These are phyloP conservation scores for Acrossocheilus fasciatus DNA, from an alignment of 2,797 vertebrate genomes.

Conservation along the genomic window DNA sequence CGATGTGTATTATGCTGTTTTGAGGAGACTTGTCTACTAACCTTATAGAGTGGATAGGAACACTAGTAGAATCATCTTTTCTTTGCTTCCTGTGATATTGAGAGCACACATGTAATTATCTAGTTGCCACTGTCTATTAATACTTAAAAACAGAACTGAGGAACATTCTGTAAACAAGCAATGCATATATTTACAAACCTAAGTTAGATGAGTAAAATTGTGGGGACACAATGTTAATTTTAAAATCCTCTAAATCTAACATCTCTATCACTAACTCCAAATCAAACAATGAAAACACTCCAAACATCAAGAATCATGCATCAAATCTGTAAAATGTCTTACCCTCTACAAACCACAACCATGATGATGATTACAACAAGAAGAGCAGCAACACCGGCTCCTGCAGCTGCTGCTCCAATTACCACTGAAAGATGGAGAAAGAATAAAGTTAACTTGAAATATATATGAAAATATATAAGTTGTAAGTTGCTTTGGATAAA, in stretches of 20 bases:
- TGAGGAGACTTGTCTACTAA: conserved; percentile 50
- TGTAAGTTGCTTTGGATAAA: too few relatives aligned
- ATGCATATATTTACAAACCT: neutral
- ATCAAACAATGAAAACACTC: neutral
- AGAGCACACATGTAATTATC: neutral
- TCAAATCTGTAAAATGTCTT: neutral
- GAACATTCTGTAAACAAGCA: neutral
- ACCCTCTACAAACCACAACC: conserved; percentile 28
- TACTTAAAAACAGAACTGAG: neutral
- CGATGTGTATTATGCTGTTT: neutral
- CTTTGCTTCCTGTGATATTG: conserved; percentile 57
- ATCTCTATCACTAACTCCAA: neutral
- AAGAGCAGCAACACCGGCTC: conserved; percentile 60
- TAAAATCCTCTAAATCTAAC: neutral
- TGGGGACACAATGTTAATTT: neutral
- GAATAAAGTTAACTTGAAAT: neutral
- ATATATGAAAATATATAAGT: too few relatives aligned
- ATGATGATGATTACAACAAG: conserved; percentile 56
- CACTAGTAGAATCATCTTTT: conserved; percentile 68
- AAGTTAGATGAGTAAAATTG: neutral
- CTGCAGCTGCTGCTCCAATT: conserved; percentile 61
- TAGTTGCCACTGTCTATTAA: neutral
- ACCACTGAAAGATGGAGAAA: conserved; percentile 30
- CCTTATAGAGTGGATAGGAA: conserved; percentile 77
- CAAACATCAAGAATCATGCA: neutral